phyloP scores from a whole-genome alignment of 37 sponge, comb jelly and placozoan species.

The Chondrosia reniformis region DNA sequence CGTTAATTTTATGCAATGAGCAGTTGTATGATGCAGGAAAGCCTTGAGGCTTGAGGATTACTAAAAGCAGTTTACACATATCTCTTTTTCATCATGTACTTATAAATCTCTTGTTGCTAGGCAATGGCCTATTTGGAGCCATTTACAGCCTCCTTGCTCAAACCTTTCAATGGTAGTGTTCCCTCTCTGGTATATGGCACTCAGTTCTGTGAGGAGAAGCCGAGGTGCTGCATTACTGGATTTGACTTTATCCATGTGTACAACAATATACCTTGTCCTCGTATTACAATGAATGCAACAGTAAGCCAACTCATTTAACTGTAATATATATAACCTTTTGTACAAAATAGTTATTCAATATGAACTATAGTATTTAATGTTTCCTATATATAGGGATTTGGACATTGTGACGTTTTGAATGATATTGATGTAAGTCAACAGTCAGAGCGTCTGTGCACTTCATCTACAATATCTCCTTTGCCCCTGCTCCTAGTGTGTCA shows the following conservation, averaged over 20 bases:
- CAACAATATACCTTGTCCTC: conserved; percentile 38
- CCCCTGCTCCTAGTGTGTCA: conserved; percentile 31
- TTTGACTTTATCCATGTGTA: conserved; percentile 49
- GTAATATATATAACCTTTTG: no score
- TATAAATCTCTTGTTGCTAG: no score
- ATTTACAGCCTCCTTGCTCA: conserved; percentile 23
- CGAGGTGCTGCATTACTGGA: conserved; percentile 29
- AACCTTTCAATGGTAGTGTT: conserved; percentile 32
- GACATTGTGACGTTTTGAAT: conserved; percentile 65
- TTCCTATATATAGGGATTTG: conserved; percentile 32
- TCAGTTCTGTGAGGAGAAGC: conserved; percentile 37
- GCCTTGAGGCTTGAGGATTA: no score
- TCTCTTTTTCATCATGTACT: no score
- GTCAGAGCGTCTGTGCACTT: no score
- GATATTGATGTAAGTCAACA: conserved; percentile 45
- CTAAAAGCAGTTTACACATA: no score
- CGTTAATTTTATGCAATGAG: no score
- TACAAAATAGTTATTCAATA: no score
- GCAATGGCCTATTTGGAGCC: conserved; percentile 62
- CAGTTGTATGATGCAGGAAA: no score
- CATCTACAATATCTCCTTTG: no score
- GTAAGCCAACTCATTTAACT: no score
- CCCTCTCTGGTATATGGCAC: conserved; percentile 55
- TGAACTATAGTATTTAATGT: no score
- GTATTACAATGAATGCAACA: conserved; percentile 46